phyloP scores from a whole-genome alignment of 1,140 invertebrate species.

The Anastrepha ludens region DNA sequence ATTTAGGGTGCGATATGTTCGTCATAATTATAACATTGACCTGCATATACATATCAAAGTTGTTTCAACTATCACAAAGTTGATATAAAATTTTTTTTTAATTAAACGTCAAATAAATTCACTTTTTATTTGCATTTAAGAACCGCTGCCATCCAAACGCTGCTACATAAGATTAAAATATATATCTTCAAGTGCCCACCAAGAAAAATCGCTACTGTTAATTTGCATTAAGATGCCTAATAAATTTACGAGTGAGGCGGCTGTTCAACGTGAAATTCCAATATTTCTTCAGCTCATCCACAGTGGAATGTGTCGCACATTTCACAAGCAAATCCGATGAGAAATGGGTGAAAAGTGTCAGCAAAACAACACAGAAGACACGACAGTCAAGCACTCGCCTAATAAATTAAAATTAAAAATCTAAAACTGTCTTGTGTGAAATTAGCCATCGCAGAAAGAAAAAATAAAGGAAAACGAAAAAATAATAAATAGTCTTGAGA shows the following conservation, averaged over 20 bases:
- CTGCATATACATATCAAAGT: too few relatives aligned
- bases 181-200: slow-evolving; percentile 3
- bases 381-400: slow-evolving; percentile 32
- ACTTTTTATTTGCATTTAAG: background rate
- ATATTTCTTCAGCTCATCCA: slow-evolving; percentile 50
- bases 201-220: slow-evolving; percentile 8
- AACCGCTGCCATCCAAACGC: background rate
- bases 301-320: slow-evolving; percentile 47
- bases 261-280: slow-evolving; percentile 48
- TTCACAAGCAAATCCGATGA: slow-evolving; percentile 47
- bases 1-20: too few relatives aligned
- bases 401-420: slow-evolving; percentile 53
- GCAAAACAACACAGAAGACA: slow-evolving; percentile 12
- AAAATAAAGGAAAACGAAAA: background rate
- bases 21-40: too few relatives aligned
- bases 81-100: background rate
- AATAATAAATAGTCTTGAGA: slow-evolving; percentile 33
- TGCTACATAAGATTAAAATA: slow-evolving; percentile 1
- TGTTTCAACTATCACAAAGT: too few relatives aligned
- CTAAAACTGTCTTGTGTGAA: slow-evolving; percentile 42
- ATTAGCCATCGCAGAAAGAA: slow-evolving; percentile 44
- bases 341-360: slow-evolving; percentile 33
- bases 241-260: slow-evolving; percentile 41
- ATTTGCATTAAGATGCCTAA: slow-evolving; percentile 46
- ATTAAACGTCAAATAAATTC: too few relatives aligned